A percentile compares a stretch with the other conserved stretches of the same genome.
These are phyloP conservation scores for Dryomyza anilis DNA, from an alignment of 2,888 invertebrate genomes.

Conservation along the genomic window DNA sequence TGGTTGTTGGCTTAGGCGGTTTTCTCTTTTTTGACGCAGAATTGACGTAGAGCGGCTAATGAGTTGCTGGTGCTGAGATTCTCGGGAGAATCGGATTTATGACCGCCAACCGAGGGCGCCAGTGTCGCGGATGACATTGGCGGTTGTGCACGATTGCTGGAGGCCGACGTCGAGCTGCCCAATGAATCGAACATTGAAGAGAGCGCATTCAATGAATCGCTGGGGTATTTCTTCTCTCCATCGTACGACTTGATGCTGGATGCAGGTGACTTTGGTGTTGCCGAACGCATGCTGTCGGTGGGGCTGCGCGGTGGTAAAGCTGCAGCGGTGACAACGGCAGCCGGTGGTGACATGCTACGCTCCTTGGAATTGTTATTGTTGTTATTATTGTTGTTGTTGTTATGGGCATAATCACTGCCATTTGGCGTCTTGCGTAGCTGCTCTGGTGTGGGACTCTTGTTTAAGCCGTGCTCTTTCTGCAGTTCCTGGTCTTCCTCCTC, in stretches of 20 bases:
- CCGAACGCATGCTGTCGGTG: slow-evolving; percentile 76
- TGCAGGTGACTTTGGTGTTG: slow-evolving; percentile 75
- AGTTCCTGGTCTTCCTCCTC: slow-evolving; percentile 62
- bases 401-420: slow-evolving; percentile 49
- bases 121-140: slow-evolving; percentile 58
- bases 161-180: slow-evolving; percentile 60
- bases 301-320: slow-evolving; percentile 67
- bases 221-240: slow-evolving; percentile 64
- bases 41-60: slow-evolving; percentile 90
- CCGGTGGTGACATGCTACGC: slow-evolving; percentile 47
- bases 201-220: slow-evolving; percentile 77
- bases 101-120: slow-evolving; percentile 26
- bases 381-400: slow-evolving; percentile 42
- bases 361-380: slow-evolving; percentile 46
- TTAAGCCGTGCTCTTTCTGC: slow-evolving; percentile 36
- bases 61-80: slow-evolving; percentile 74
- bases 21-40: slow-evolving; percentile 92
- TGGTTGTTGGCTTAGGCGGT: slow-evolving; percentile 55
- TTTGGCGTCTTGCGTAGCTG: slow-evolving; percentile 22
- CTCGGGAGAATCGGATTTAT: slow-evolving; percentile 46
- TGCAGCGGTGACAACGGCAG: slow-evolving; percentile 50
- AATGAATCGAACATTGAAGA: slow-evolving; percentile 91
- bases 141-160: slow-evolving; percentile 41
- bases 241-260: slow-evolving; percentile 62
- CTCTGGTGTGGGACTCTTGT: slow-evolving; percentile 36